Conservation (phyloP, 2,797 vertebrate species). For the Pangasius sanitwongsei region DNA sequence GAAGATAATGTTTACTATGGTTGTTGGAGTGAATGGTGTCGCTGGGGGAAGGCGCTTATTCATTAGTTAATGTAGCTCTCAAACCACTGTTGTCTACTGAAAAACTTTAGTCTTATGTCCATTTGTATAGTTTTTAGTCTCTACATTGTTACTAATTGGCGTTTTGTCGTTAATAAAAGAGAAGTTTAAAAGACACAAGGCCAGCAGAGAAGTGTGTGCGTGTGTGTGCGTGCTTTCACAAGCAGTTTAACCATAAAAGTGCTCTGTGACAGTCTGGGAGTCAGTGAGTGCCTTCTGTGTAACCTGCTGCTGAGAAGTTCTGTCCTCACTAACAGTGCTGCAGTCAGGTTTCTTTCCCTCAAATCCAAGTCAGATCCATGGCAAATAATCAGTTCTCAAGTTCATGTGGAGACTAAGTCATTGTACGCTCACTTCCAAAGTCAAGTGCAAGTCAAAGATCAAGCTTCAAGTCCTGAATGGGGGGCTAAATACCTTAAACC, state of each 20-base stretch:
- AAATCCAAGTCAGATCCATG: not conserved
- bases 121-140: not conserved
- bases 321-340: not conserved
- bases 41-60: constrained; percentile 19
- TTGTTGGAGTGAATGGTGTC: constrained; percentile 27
- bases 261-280: not conserved
- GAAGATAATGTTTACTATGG: not conserved
- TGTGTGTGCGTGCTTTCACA: not conserved
- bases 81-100: not conserved
- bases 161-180: not conserved
- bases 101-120: not conserved
- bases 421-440: not conserved
- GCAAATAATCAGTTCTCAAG: not conserved
- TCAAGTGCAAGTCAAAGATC: not conserved
- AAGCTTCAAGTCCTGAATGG: not conserved
- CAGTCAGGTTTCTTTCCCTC: not conserved
- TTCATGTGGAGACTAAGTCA: not conserved
- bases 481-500: not conserved
- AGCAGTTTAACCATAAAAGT: not conserved
- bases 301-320: not conserved
- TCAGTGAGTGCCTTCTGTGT: not conserved
- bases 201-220: not conserved
- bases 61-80: not conserved
- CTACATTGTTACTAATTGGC: not conserved
- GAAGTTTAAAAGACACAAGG: not conserved